Percentiles rank a stretch among this genome's conserved stretches.
Evolutionary conservation across 1,140 invertebrate genomes (phyloP).

Genomic region (Chlorops oryzae): DNA sequence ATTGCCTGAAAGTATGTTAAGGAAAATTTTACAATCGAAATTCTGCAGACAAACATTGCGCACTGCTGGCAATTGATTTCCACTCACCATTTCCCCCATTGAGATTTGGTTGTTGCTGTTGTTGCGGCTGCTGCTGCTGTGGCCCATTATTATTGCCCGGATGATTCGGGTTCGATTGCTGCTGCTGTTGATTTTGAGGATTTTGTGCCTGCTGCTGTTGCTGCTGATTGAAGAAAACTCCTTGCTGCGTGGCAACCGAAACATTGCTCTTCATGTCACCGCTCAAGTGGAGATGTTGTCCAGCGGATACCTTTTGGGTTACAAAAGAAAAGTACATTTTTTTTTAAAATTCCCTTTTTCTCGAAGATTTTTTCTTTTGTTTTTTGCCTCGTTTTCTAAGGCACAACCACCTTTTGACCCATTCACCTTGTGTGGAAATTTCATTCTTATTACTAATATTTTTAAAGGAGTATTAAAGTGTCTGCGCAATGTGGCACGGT

Average conservation of each 20-base stretch:
- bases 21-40: background rate
- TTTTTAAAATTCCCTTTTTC: too few species aligned
- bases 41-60: too few species aligned
- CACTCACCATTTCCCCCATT: constrained; percentile 41
- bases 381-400: too few species aligned
- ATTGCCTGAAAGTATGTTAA: constrained; percentile 36
- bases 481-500: too few species aligned
- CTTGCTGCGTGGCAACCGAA: constrained; percentile 69
- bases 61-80: background rate
- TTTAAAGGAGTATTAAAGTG: too few species aligned
- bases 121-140: constrained; percentile 23
- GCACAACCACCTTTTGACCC: too few species aligned
- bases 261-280: constrained; percentile 62
- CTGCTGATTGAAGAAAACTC: constrained; percentile 68
- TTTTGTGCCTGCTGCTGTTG: constrained; percentile 37
- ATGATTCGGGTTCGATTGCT: constrained; percentile 36
- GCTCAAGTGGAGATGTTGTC: constrained; percentile 70
- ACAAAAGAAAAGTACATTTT: background rate
- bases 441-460: too few species aligned
- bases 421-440: too few species aligned
- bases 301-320: constrained; percentile 68
- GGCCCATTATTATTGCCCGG: constrained; percentile 24
- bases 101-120: constrained; percentile 45
- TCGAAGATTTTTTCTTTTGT: too few species aligned
- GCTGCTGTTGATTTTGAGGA: constrained; percentile 29